These are phyloP conservation scores for Plumapathes pennacea DNA, from an alignment of 92 coral and sea anemone genomes.

Conservation along the genomic window DNA sequence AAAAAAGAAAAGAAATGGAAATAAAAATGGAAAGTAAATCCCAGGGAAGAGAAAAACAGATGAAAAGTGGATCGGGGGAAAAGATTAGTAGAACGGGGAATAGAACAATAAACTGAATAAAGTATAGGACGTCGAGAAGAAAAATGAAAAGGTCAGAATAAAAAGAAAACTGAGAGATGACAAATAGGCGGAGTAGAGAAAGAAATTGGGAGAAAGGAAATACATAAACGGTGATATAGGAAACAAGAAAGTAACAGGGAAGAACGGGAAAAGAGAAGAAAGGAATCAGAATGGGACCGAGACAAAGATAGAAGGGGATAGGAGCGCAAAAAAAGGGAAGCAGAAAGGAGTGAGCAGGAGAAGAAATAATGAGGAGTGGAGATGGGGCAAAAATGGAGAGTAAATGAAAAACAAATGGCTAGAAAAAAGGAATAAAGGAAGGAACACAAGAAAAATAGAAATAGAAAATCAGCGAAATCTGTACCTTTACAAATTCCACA, in stretches of 20 bases:
- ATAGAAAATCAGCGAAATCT: too few relatives aligned
- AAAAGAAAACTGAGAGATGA: background rate
- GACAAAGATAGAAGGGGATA: background rate
- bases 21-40: too few relatives aligned
- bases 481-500: conserved; percentile 47
- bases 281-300: background rate
- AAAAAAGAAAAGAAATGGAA: too few relatives aligned
- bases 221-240: too few relatives aligned
- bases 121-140: background rate
- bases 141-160: background rate
- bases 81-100: background rate
- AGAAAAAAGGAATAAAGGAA: background rate
- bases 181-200: background rate
- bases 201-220: background rate
- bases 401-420: background rate
- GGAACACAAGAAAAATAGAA: background rate
- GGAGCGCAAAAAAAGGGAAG: background rate
- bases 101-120: background rate
- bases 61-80: too few relatives aligned
- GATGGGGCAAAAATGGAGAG: background rate
- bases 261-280: background rate
- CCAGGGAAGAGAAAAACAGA: too few relatives aligned
- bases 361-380: background rate
- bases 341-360: conserved; percentile 4
- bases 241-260: conserved; percentile 1